These are phyloP conservation scores for Hapalemur alaotrensis DNA, from an alignment of 2,797 vertebrate genomes.

Conservation along the genomic window DNA sequence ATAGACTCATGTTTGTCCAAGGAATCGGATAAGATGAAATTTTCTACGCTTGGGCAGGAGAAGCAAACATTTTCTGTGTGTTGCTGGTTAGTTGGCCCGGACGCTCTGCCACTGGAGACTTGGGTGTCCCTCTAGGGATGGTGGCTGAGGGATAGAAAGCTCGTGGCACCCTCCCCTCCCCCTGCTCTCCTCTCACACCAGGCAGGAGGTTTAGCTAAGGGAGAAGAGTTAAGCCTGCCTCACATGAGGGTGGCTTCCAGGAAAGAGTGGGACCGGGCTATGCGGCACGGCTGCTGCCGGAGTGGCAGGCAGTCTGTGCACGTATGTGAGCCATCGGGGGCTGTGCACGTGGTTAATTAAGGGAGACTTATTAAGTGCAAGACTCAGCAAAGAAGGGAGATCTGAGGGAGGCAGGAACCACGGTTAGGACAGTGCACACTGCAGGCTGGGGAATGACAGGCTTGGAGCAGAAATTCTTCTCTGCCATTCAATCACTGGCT, in stretches of 20 bases:
- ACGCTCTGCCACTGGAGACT: not conserved
- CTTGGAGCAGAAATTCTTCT: not conserved
- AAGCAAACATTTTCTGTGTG: not conserved
- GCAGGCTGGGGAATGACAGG: not conserved
- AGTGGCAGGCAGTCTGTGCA: not conserved
- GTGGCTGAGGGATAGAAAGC: not conserved
- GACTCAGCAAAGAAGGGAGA: not conserved
- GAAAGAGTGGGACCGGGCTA: not conserved
- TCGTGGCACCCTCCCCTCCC: not conserved
- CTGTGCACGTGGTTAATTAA: not conserved
- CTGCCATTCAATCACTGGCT: not conserved
- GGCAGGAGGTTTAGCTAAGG: not conserved
- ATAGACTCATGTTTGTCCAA: conserved; percentile 19
- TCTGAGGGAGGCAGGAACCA: not conserved
- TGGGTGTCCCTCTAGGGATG: not conserved
- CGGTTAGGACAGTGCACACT: too few species aligned
- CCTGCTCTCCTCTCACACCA: not conserved
- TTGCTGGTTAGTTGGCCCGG: not conserved
- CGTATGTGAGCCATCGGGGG: not conserved
- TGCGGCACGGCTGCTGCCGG: not conserved
- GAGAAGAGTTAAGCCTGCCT: not conserved
- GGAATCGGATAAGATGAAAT: not conserved
- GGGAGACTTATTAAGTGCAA: not conserved
- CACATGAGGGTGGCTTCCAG: not conserved
- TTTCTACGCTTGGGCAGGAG: not conserved